These are phyloP conservation scores for Chelonia mydas DNA, from an alignment of 2,797 vertebrate species.

Conservation along the genomic window DNA sequence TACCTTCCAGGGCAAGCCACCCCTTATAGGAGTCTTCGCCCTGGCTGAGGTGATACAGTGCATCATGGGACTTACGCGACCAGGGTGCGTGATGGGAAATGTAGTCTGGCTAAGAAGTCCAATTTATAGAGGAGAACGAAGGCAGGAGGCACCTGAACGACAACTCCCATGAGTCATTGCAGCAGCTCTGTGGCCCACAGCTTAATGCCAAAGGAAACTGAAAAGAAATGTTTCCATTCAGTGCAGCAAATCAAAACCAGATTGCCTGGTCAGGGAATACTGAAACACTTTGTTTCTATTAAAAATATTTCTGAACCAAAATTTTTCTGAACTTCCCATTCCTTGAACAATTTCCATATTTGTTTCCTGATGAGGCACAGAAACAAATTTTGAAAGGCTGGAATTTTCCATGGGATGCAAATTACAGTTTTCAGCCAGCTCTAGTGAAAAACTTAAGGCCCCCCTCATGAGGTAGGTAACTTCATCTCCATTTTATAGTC, in stretches of 20 bases:
- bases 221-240: conserved; percentile 29
- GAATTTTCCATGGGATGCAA: neutral
- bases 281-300: conserved; percentile 40
- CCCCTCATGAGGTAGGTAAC: neutral
- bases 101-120: neutral
- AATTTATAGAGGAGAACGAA: neutral
- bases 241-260: conserved; percentile 39
- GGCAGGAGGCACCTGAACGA: neutral
- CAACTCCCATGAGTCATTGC: neutral
- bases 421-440: neutral
- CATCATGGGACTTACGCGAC: neutral
- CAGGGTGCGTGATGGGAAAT: neutral
- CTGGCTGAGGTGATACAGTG: neutral
- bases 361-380: neutral
- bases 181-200: neutral
- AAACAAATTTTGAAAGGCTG: neutral
- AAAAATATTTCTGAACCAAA: neutral
- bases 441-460: neutral
- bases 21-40: neutral
- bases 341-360: conserved; percentile 44
- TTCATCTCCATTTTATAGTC: neutral
- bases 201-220: neutral
- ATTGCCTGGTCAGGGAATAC: conserved; percentile 31
- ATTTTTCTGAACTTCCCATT: neutral
- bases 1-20: neutral